Conservation (phyloP, 1,140 invertebrate genomes). For the Macrotrachela quadricornifera region DNA sequence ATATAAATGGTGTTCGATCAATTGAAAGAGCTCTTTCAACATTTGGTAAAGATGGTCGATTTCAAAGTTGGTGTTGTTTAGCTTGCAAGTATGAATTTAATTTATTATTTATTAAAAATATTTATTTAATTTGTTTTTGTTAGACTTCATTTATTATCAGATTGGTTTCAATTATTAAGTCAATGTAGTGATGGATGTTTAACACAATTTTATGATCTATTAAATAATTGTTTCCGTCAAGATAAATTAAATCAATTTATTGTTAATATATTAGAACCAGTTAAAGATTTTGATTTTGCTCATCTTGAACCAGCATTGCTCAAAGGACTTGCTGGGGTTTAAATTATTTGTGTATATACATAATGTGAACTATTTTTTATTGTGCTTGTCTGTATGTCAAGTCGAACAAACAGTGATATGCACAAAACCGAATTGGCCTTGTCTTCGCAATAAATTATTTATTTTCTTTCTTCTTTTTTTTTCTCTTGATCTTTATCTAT, state of each 20-base stretch:
- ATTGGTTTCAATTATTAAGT: neutral
- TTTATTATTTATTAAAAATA: neutral
- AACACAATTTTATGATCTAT: neutral
- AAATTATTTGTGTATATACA: too few relatives aligned
- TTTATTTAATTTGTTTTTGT: neutral
- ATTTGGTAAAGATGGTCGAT: too few relatives aligned
- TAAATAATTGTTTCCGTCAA: neutral
- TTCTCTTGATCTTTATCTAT: constrained; percentile 1
- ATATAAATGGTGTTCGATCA: too few relatives aligned
- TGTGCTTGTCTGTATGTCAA: too few relatives aligned
- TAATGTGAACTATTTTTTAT: too few relatives aligned
- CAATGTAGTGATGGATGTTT: neutral
- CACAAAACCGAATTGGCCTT: too few relatives aligned
- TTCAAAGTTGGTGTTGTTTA: constrained; percentile 92
- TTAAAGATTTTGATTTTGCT: too few relatives aligned
- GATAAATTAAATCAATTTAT: neutral
- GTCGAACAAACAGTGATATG: too few relatives aligned
- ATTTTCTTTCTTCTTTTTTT: constrained; percentile 9
- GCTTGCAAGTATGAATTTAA: constrained; percentile 37
- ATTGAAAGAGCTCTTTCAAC: too few relatives aligned
- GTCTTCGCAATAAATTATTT: neutral
- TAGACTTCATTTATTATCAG: neutral
- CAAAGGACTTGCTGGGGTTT: too few relatives aligned
- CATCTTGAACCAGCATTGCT: too few relatives aligned
- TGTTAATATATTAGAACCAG: neutral